phyloP scores from a whole-genome alignment of 2,113 vertebrate genomes.

The Pica pica region DNA sequence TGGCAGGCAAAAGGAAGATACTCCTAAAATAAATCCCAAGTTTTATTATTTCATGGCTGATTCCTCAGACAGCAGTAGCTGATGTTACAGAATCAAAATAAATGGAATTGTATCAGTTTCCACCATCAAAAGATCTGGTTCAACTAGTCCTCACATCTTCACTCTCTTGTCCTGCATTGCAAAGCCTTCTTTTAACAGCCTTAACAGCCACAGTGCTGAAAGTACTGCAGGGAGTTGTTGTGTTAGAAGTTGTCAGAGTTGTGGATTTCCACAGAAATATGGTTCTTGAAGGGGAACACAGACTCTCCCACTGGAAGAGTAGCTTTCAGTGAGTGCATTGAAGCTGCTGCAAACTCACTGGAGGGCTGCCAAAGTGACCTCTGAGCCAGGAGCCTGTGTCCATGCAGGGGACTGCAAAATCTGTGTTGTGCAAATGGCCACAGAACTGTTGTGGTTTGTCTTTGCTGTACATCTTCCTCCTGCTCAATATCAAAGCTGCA shows the following conservation, averaged over 20 bases:
- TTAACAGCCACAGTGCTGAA: background rate
- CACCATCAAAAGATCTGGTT: background rate
- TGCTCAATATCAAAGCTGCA: background rate
- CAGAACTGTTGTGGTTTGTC: background rate
- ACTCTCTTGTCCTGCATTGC: background rate
- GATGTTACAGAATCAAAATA: background rate
- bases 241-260: background rate
- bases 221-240: background rate
- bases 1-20: background rate
- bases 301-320: fast-evolving
- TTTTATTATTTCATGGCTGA: background rate
- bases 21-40: background rate
- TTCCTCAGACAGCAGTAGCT: background rate
- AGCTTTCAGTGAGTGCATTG: fast-evolving
- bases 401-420: fast-evolving
- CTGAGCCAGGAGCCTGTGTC: background rate
- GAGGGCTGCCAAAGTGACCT: background rate
- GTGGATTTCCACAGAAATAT: background rate
- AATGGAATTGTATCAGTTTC: background rate
- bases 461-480: background rate
- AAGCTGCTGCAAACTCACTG: background rate
- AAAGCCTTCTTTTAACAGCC: background rate
- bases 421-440: background rate
- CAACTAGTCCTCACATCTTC: background rate
- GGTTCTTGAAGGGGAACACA: background rate